Base-by-base conservation (phyloP, 2,797 vertebrate species). In the Acipenser oxyrinchus region DNA sequence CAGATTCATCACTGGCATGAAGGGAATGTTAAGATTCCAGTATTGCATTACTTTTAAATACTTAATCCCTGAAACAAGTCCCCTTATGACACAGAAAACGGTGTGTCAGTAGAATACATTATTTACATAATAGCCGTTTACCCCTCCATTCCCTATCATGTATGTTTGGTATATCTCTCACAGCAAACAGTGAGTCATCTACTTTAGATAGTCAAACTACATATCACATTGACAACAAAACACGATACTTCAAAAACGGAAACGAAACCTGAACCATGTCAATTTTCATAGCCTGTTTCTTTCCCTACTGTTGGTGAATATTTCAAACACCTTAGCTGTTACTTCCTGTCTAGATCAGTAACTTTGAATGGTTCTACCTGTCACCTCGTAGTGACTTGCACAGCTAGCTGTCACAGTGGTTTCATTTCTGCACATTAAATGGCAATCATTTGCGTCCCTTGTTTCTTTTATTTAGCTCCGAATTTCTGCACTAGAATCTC, bases 341-440 rank as follows among this genome's bases (percentile, higher is more conserved):
- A 86, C 84, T 89, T 84, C 63, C 67, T 86, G 82, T 84, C 88
- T 82, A 87, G 86, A 90, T 89, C 88, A 88, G 84, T 86, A 89
- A 87, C 82, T 90, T 83, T 84, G 86, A 88, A 91, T 88, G 86
- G 84, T 90, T 88, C 85, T 86, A 88, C 83, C 86, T 91, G 88
- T 89, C 88, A 90, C 83, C 86, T 82, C 78, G 81, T 79, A 74
- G 78, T 79, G 84, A 87, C 82, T 86, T 81, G 84, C 83, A 82
- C 78, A 81, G 87, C 82, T 79, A 87, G 83, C 83, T 88, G 88
- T 88, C 87, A 89, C 73, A 72, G 72, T 85, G 84, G 84, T 85
- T 88, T 82, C 80, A 77, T 87, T 89, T 84, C 82, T 84, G 83
- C 85, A 86, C 86, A 88, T 87, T 89, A 90, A 88, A 84, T 87